A percentile compares a stretch with the other conserved stretches of the same genome.
Conservation (phyloP, 2,888 invertebrate species). For the Stenodera caucasica region DNA sequence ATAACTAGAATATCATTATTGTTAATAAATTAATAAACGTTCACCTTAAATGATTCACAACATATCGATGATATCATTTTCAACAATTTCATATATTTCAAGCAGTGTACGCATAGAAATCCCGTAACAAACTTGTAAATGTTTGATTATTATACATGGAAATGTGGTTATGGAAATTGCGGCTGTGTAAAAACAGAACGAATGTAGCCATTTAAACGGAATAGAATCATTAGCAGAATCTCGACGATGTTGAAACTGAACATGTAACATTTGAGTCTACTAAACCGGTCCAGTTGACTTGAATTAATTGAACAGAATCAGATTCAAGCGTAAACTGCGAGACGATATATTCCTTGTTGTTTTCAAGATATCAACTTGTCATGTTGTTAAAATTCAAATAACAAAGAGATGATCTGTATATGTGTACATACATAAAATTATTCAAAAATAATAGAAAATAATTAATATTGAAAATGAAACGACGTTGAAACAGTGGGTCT, state of each 20-base stretch:
- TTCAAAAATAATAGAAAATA: background rate
- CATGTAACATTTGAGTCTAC: constrained; percentile 9
- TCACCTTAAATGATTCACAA: background rate
- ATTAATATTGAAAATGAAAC: background rate
- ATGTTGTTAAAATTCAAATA: constrained; percentile 1
- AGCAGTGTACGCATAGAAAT: background rate
- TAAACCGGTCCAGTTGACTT: constrained; percentile 29
- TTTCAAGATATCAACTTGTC: constrained; percentile 5
- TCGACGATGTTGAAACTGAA: constrained; percentile 18
- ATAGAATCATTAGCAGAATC: constrained; percentile 37
- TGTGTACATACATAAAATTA: background rate
- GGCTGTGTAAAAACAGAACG: constrained; percentile 32
- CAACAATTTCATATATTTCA: background rate
- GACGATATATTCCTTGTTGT: constrained; percentile 2
- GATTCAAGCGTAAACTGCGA: constrained; percentile 12
- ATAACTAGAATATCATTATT: constrained; percentile 21
- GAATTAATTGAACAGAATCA: constrained; percentile 29
- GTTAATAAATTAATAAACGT: background rate
- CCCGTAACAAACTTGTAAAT: constrained; percentile 15
- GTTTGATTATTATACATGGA: constrained; percentile 30
- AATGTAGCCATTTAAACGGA: constrained; percentile 33
- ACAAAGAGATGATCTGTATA: background rate
- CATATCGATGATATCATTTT: constrained; percentile 1
- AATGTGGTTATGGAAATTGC: constrained; percentile 36
- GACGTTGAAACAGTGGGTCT: background rate